Conservation (phyloP, 2,797 vertebrate species). For the Hippopotamyrus pictus region DNA sequence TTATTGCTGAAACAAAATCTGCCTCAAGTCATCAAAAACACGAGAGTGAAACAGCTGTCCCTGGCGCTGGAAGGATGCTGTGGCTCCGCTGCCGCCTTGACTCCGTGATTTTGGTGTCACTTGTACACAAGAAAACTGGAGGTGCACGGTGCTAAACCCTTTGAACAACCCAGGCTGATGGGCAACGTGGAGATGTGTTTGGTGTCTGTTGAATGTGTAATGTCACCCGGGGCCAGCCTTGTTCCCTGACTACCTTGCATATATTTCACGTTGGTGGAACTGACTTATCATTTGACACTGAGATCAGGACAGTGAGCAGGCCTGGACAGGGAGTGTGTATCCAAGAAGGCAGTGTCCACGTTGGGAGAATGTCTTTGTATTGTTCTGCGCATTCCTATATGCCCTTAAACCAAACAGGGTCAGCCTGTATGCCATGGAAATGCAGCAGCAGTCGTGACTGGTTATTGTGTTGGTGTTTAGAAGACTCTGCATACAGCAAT, state of each 20-base stretch:
- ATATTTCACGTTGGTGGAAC: not conserved
- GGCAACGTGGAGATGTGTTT: not conserved
- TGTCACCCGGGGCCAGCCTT: not conserved
- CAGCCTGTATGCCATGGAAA: not conserved
- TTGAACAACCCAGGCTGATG: not conserved
- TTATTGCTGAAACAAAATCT: constrained; percentile 18
- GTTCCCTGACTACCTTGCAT: not conserved
- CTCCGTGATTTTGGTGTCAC: constrained; percentile 12
- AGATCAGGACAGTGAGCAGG: not conserved
- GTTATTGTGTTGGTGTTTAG: not conserved
- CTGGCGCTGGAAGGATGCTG: not conserved
- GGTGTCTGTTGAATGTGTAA: not conserved
- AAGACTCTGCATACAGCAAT: constrained; percentile 37
- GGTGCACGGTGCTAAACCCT: constrained; percentile 31
- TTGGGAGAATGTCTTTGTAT: not conserved
- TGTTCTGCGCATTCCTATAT: not conserved
- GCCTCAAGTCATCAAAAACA: constrained; percentile 12
- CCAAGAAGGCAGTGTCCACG: not conserved
- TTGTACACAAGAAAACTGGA: constrained; percentile 26
- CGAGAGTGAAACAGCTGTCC: not conserved
- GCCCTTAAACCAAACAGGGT: not conserved
- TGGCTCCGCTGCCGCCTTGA: not conserved
- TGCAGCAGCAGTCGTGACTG: not conserved
- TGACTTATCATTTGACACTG: not conserved
- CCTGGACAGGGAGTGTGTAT: not conserved